phyloP scores from a whole-genome alignment of 2,888 invertebrate species.

The Amphipoea lucens region DNA sequence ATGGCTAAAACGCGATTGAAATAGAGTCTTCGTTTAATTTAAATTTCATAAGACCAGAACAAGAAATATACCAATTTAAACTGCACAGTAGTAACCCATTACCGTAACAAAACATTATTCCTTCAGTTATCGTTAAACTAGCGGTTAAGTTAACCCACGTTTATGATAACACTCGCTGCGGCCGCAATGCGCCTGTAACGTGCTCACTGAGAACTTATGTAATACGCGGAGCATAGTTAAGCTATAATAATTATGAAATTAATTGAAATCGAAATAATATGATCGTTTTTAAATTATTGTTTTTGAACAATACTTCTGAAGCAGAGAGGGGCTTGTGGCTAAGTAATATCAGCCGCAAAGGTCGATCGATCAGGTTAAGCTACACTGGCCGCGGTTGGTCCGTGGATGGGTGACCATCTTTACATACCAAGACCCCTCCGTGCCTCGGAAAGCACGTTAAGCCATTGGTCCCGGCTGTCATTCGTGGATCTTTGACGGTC shows the following conservation, averaged over 20 bases:
- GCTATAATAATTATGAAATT: neutral
- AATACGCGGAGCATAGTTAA: neutral
- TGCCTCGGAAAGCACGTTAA: too few relatives aligned
- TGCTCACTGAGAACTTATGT: neutral
- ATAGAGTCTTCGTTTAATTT: neutral
- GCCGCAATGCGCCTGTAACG: conserved; percentile 21
- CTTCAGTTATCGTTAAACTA: conserved; percentile 2
- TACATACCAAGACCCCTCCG: too few relatives aligned
- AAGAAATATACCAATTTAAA: conserved; percentile 6
- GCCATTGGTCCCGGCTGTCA: too few relatives aligned
- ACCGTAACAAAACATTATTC: conserved; percentile 16
- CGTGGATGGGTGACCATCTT: too few relatives aligned
- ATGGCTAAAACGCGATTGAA: too few relatives aligned
- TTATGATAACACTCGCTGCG: conserved; percentile 25
- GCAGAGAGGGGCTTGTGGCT: neutral
- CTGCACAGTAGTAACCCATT: conserved; percentile 12
- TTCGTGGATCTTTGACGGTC: too few relatives aligned
- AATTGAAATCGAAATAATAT: too few relatives aligned
- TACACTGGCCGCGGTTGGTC: too few relatives aligned
- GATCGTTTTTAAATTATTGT: neutral
- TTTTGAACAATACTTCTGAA: neutral
- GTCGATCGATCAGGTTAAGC: too few relatives aligned
- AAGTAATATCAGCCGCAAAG: too few relatives aligned
- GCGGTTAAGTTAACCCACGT: conserved; percentile 10
- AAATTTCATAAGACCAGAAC: neutral